Base-by-base conservation (phyloP, 2,888 invertebrate species). In the Andrena trimmerana region DNA sequence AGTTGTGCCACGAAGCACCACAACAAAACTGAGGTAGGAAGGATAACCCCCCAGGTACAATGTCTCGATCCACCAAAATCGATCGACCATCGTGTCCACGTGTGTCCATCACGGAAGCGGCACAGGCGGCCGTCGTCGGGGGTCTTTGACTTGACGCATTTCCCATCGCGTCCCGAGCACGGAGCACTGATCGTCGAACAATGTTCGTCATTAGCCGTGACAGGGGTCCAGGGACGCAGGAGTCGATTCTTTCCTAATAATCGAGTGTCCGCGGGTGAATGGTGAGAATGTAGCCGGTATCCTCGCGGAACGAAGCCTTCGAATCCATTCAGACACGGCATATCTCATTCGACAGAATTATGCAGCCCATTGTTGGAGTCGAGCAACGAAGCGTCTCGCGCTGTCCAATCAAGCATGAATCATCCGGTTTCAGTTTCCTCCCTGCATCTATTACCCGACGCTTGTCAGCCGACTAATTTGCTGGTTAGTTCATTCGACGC, bases 401-500 rank as follows among this genome's bases (percentile, higher is more conserved):
- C 82, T 84, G 83, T 89, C 86, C 89, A 90, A 91, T 90, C 90
- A 90, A 86, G 90, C 86, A 87, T 90, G 86, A 89, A 90, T 90
- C 91, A 91, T 90, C 89, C 90, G 89, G 89, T 88, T 88, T 88
- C 88, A 83, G 88, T 91, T 91, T 91, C 90, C 90, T 90, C 88
- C 13, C 85, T 86, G 85, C 87, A 86, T 90, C 90, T 89, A 91
- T 91, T 90, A 91, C 88, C 84, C 85, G 81, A 84, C 82, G 80
- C 84, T 90, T 90, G 92, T 90, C 90, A 90, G 87, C 87, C 88
- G 90, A 90, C 88, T 91, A 90, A 92, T 92, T 92, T 91, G 89
- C 88, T 85, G 89, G 88, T 87, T 86, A 86, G 89, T 86, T 86
- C 87, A 87, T 88, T 87, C 86, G 81, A 87, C 90, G 87, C 89